Base-by-base conservation (phyloP, 1,140 invertebrate species). In the Ericerus pela region DNA sequence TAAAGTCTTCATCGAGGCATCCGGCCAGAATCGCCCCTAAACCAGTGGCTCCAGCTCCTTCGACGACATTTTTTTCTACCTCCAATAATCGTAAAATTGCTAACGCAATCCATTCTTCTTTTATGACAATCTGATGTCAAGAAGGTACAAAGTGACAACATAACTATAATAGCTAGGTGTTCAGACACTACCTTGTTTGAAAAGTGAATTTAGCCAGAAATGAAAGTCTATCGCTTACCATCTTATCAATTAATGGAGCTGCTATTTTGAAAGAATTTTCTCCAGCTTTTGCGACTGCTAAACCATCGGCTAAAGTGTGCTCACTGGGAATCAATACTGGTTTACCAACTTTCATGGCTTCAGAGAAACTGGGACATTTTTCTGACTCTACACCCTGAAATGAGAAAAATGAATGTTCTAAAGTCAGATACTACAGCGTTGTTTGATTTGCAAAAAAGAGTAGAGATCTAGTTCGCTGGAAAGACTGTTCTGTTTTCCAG, bases 1-100 rank as follows among this genome's bases (percentile, higher is more conserved):
- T 77, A 0, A 94, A 72, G 61, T 95, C 88, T 26, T 87, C 81
- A 20, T n/a, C n/a, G n/a, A 94, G 68, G 47, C 85, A 75, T 8
- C 86, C 87, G 1, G 84, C 78, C 54, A 95, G 73, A 64, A 95
- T 81, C 4, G 89, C 89, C 0, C 90, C 91, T 2, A 96, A 69
- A 1, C 86, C 88, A 12, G 80, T 78, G 0, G 90, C 92, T 1
- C 91, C 92, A 1, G 88, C 91, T 1, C 88, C 92, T 69, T 96
- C 92, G 1, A 95, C 88, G 1, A 96, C 88, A 60, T 85, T 87
- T 68, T 96, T 95, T 68, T 94, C 90, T 56, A 82, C 75, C 69
- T 96, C 91, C 2, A 93, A 77, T 41, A 95, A 68, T 18, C 85
- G 76, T 30, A 95, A 68, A 59, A 96, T 94, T 2, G 89, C 80